Evolutionary conservation across 2,113 vertebrate genomes (phyloP).

Genomic region (Gasterosteus aculeatus): DNA sequence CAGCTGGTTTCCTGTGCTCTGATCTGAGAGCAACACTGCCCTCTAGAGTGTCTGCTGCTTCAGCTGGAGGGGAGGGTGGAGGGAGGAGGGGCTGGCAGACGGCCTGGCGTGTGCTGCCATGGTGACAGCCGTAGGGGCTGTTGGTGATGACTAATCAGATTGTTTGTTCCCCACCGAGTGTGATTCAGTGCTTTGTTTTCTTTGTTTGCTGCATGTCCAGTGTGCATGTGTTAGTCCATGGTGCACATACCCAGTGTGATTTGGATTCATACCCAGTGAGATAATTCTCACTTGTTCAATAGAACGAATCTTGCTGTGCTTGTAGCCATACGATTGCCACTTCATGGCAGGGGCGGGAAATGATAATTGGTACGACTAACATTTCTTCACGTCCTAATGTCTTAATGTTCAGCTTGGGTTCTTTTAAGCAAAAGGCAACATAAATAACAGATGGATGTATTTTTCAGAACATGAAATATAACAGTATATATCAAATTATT

Average conservation of each 20-base stretch:
- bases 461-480: not conserved
- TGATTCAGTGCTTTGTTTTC: slow-evolving; percentile 35
- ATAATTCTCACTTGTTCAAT: too few relatives aligned
- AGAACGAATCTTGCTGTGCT: too few relatives aligned
- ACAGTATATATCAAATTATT: not conserved
- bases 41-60: slow-evolving; percentile 67
- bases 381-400: too few relatives aligned
- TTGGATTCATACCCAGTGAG: not conserved
- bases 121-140: not conserved
- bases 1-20: slow-evolving; percentile 6
- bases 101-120: slow-evolving; percentile 5
- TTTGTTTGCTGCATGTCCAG: not conserved
- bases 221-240: not conserved
- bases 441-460: too few relatives aligned
- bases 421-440: too few relatives aligned
- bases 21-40: slow-evolving; percentile 64
- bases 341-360: too few relatives aligned
- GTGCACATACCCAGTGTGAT: not conserved
- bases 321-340: too few relatives aligned
- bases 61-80: slow-evolving; percentile 21
- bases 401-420: too few relatives aligned
- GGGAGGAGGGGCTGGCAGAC: not conserved
- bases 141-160: slow-evolving; percentile 38
- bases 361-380: too few relatives aligned
- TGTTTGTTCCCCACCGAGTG: slow-evolving; percentile 21